Base-by-base conservation (phyloP, 2,113 vertebrate genomes). In the Egretta garzetta region DNA sequence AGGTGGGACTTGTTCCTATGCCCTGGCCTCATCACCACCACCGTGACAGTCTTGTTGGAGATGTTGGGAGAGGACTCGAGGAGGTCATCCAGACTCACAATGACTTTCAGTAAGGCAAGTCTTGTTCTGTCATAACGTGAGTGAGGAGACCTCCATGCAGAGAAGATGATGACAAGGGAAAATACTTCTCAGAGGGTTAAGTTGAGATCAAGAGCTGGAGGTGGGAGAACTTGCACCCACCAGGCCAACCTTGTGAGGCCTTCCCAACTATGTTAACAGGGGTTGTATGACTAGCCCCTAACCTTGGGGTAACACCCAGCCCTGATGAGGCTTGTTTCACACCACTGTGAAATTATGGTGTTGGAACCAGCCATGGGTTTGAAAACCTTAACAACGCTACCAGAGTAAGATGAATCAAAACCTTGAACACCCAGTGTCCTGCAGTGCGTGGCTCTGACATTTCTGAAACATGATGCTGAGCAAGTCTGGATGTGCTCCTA, bases 121-220 rank as follows among this genome's bases (percentile, higher is more conserved):
- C 23, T n/a, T 43, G 14, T 35, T 60, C 20, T 84, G 50, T 26
- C 6, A 2, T 3, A 5, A 4, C 13, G n/a, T 1, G 3, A 53
- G 8, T 45, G 58, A 90, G 39, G 20, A 43, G 21, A 70, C 32
- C 16, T 92, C 58, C 15, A 8, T 5, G 17, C 37, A 30, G 41
- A 77, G 30, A 26, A 14, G 47, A 6, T 26, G 24, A 33, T 26
- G 45, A 56, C 21, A 75, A 43, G 13, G 27, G 33, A 50, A 60
- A 80, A 20, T 30, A 37, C 17, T 50, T 56, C 28, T 81, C 2
- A 1, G 27, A 50, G 14, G 7, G 35, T 49, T 68, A 68, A 21
- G 30, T 14, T 75, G 70, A 66, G 41, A 58, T 55, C 30, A 82
- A 33, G 47, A 88, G 27, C 37, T 92, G 74, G 12, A 66, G 19